Evolutionary conservation across 2,888 invertebrate genomes (phyloP).

Genomic region (Mythimna pallens): DNA sequence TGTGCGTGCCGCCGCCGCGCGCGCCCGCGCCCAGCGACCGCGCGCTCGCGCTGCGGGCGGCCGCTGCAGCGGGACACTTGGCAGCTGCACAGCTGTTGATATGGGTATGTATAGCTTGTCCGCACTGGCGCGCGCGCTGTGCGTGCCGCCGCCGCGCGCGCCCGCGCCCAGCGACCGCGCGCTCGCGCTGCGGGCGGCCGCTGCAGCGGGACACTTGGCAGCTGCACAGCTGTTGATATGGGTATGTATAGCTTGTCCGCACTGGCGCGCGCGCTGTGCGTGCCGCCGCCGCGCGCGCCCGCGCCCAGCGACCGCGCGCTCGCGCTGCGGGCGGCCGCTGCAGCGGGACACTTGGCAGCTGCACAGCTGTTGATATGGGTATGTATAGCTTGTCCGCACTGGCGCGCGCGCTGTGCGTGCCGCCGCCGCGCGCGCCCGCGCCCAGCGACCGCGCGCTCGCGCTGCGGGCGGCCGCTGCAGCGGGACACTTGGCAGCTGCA

Average conservation of each 20-base stretch:
- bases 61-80: conserved; percentile 96
- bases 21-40: conserved; percentile 89
- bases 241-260: background rate
- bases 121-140: too few relatives aligned
- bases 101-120: conserved; percentile 93
- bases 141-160: too few relatives aligned
- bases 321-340: too few relatives aligned
- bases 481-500: too few relatives aligned
- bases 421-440: too few relatives aligned
- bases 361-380: background rate
- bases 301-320: background rate
- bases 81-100: conserved; percentile 98
- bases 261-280: too few relatives aligned
- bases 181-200: background rate
- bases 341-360: background rate
- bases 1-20: conserved; percentile 94
- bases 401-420: too few relatives aligned
- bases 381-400: too few relatives aligned
- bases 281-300: too few relatives aligned
- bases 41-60: conserved; percentile 93
- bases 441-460: too few relatives aligned
- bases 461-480: too few relatives aligned
- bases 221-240: background rate
- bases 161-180: too few relatives aligned
- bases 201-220: background rate